These are phyloP conservation scores for Entelurus aequoreus DNA, from an alignment of 2,113 vertebrate species.

Conservation along the genomic window DNA sequence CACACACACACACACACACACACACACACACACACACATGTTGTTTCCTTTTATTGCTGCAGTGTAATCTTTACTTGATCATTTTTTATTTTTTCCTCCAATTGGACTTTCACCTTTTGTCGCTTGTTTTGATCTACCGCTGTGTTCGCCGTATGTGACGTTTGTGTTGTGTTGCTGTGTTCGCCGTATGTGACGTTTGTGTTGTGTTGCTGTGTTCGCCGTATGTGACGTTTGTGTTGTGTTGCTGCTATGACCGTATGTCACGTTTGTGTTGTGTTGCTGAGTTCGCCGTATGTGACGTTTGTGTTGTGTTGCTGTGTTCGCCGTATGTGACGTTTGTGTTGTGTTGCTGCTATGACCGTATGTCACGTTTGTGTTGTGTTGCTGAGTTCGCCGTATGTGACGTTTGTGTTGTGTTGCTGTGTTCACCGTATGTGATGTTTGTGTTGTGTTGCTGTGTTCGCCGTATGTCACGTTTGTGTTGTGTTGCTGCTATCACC, in stretches of 20 bases:
- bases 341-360: no score
- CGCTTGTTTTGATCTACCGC: constrained; percentile 9
- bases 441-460: no score
- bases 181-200: constrained; percentile 21
- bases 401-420: not conserved
- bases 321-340: constrained; percentile 35
- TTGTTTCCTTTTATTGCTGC: not conserved
- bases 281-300: constrained; percentile 26
- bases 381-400: constrained; percentile 25
- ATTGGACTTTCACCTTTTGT: constrained; percentile 15
- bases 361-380: no score
- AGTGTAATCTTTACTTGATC: not conserved
- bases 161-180: not conserved
- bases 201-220: constrained; percentile 9
- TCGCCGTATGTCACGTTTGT: no score
- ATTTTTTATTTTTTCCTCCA: not conserved
- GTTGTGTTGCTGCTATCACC: constrained; percentile 8
- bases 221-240: constrained; percentile 33
- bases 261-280: no score
- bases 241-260: no score
- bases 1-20: no score
- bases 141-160: not conserved
- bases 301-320: not conserved
- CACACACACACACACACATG: not conserved
- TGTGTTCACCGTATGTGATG: constrained; percentile 29